Percentiles rank a stretch among this genome's conserved stretches.
Conservation (phyloP, 30 jellyfish, hydroid and myxozoan species). For the Hydra vulgaris region DNA sequence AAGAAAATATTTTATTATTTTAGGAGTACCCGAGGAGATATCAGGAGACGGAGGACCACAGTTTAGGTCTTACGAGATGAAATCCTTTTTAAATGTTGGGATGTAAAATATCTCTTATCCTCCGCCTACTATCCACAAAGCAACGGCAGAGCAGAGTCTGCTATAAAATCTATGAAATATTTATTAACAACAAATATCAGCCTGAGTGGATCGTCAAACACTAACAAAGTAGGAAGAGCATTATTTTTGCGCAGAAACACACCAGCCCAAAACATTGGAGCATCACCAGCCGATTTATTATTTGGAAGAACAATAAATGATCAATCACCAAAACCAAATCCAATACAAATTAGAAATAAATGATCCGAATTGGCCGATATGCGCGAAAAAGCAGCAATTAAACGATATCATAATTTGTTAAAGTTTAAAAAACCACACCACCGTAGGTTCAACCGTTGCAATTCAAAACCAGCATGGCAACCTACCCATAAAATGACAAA, state of each 20-base stretch:
- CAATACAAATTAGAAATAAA: neutral
- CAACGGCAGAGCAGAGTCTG: too few relatives aligned
- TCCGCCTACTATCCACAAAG: too few relatives aligned
- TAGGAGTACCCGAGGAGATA: too few relatives aligned
- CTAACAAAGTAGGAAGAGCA: slow-evolving; percentile 3
- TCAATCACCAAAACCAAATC: slow-evolving; percentile 4
- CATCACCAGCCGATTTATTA: neutral
- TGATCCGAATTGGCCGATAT: slow-evolving; percentile 8
- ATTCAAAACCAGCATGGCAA: slow-evolving; percentile 12
- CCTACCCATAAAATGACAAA: slow-evolving; percentile 4
- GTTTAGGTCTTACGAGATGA: neutral
- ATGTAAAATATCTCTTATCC: too few relatives aligned
- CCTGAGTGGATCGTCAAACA: too few relatives aligned
- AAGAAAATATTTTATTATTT: too few relatives aligned
- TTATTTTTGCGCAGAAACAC: slow-evolving; percentile 8
- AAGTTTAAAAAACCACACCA: neutral
- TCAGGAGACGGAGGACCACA: too few relatives aligned
- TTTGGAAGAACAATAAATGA: neutral
- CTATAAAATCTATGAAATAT: too few relatives aligned
- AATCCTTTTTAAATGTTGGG: neutral
- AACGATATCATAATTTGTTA: neutral
- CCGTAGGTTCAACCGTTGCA: neutral
- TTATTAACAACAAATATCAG: neutral
- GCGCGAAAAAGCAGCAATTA: neutral
- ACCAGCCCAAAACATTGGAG: slow-evolving; percentile 6